These are phyloP conservation scores for Platycercus adscitus DNA, from an alignment of 2,113 vertebrate species.

Conservation along the genomic window DNA sequence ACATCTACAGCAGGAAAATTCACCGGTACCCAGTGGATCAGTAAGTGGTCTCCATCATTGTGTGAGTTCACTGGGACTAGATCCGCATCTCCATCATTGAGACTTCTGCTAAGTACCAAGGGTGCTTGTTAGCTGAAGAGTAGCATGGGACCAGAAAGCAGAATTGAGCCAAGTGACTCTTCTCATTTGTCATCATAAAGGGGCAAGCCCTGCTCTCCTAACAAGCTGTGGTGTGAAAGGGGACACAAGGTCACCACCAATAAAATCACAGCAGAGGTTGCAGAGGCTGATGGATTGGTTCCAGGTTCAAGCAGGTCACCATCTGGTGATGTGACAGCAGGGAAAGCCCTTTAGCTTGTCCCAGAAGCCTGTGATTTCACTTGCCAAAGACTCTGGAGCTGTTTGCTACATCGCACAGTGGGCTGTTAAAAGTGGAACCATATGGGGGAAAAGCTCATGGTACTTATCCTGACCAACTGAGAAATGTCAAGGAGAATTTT, in stretches of 20 bases:
- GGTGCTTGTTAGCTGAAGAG: neutral
- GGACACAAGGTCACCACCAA: neutral
- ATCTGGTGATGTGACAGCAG: neutral
- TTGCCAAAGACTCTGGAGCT: neutral
- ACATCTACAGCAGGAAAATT: neutral
- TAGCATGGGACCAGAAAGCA: neutral
- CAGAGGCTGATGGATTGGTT: neutral
- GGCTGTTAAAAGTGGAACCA: neutral
- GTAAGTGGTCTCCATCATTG: neutral
- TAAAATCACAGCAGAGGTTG: neutral
- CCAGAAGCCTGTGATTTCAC: neutral
- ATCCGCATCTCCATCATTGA: neutral
- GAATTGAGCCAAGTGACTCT: neutral
- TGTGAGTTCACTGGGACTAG: neutral
- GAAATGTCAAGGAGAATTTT: neutral
- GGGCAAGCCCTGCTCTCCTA: neutral
- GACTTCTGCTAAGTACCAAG: neutral
- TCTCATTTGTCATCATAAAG: neutral
- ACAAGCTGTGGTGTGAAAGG: neutral
- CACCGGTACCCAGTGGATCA: neutral
- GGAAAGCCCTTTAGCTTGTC: neutral
- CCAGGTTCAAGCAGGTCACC: neutral
- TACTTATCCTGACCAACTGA: neutral
- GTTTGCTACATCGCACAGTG: neutral
- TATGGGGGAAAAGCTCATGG: neutral